phyloP scores from a whole-genome alignment of 1,140 invertebrate species.

The Pygmarrhopalites habei region DNA sequence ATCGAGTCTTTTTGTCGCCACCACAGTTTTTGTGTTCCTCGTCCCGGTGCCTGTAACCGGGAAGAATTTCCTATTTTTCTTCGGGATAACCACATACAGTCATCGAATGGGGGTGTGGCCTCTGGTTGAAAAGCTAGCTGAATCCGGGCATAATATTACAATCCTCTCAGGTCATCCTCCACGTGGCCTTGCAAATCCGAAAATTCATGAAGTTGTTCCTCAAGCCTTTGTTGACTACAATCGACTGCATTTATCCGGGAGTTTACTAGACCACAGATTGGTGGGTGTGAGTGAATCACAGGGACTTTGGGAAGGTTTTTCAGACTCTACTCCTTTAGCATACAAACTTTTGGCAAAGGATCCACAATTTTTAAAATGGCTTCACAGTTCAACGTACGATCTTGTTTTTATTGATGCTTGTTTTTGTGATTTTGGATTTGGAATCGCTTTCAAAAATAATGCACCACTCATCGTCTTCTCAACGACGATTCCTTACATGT shows the following conservation, averaged over 20 bases:
- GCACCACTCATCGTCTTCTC: slow-evolving; percentile 39
- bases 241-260: background rate
- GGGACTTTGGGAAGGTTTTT: background rate
- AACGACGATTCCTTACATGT: background rate
- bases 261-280: background rate
- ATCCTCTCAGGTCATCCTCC: slow-evolving; percentile 3
- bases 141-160: slow-evolving; percentile 24
- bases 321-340: no score
- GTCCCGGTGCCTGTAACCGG: slow-evolving; percentile 1
- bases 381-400: slow-evolving; percentile 47
- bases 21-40: no score
- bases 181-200: slow-evolving; percentile 11
- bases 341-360: background rate
- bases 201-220: slow-evolving; percentile 14
- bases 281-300: background rate
- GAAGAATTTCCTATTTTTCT: slow-evolving; percentile 20
- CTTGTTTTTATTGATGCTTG: slow-evolving; percentile 64
- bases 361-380: background rate
- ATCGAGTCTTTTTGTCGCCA: no score
- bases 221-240: background rate
- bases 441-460: slow-evolving; percentile 58
- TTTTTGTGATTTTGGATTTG: slow-evolving; percentile 66
- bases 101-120: slow-evolving; percentile 16
- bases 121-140: slow-evolving; percentile 14
- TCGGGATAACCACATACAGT: slow-evolving; percentile 16